Conservation (phyloP, 2,797 vertebrate species). For the Falco peregrinus region DNA sequence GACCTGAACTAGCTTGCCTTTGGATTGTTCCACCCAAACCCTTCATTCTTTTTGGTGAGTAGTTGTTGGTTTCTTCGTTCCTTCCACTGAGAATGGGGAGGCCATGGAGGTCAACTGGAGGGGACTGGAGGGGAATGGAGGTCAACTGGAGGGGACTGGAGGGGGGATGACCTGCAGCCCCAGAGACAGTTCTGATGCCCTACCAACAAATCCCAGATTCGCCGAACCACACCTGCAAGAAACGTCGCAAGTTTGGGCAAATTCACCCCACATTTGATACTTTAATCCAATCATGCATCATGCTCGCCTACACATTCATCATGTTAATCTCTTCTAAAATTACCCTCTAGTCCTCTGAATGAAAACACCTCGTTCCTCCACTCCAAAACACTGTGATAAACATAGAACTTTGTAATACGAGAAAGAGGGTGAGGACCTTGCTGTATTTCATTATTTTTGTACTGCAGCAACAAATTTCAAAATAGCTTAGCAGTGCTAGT, state of each 20-base stretch:
- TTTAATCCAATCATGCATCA: background rate
- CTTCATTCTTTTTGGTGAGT: background rate
- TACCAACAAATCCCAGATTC: background rate
- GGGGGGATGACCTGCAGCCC: background rate
- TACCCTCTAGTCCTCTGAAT: conserved; percentile 35
- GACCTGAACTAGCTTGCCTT: background rate
- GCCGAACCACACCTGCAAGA: background rate
- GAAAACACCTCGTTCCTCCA: conserved; percentile 4
- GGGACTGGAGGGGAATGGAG: too few species aligned
- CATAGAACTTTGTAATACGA: conserved; percentile 34
- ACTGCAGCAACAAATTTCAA: conserved; percentile 8
- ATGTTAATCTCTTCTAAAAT: conserved; percentile 49
- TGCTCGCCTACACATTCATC: background rate
- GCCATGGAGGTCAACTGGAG: background rate
- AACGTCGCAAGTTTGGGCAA: background rate
- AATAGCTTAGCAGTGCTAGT: conserved; percentile 16
- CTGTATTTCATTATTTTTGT: conserved; percentile 33
- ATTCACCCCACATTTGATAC: background rate
- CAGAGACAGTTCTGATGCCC: background rate
- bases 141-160: background rate
- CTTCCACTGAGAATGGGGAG: background rate
- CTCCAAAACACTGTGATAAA: conserved; percentile 34
- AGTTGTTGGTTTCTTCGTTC: background rate
- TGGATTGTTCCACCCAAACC: background rate
- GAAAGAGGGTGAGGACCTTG: conserved; percentile 26